A percentile compares a stretch with the other conserved stretches of the same genome.
These are phyloP conservation scores for Sciurus vulgaris DNA, from an alignment of 2,797 vertebrate species.

Conservation along the genomic window DNA sequence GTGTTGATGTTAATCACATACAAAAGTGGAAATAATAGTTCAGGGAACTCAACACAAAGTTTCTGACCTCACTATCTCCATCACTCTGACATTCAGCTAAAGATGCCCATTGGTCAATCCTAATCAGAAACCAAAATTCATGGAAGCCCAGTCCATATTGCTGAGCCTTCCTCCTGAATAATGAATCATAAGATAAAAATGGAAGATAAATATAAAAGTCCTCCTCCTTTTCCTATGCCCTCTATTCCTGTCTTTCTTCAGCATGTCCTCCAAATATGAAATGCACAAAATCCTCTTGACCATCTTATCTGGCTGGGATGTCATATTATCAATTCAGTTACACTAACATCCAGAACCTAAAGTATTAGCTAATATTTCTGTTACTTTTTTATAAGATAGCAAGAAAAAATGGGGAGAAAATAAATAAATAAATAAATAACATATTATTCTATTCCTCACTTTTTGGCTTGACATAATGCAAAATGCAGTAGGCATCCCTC, in stretches of 20 bases:
- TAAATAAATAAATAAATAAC: background rate
- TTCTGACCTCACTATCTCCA: background rate
- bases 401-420: background rate
- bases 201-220: background rate
- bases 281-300: background rate
- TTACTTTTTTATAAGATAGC: background rate
- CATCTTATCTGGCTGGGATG: background rate
- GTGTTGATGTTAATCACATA: background rate
- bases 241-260: background rate
- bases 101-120: background rate
- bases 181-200: background rate
- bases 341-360: background rate
- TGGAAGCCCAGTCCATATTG: fast-evolving
- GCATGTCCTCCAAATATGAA: background rate
- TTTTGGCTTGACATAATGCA: background rate
- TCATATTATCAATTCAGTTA: background rate
- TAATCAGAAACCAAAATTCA: background rate
- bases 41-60: background rate
- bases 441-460: background rate
- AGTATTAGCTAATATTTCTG: background rate
- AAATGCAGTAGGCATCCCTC: background rate
- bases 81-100: background rate
- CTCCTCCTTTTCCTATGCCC: background rate
- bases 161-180: background rate
- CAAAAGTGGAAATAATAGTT: background rate